A percentile compares a stretch with the other conserved stretches of the same genome.
Evolutionary conservation across 2,797 vertebrate species (phyloP).

Genomic region (Champsocephalus gunnari): DNA sequence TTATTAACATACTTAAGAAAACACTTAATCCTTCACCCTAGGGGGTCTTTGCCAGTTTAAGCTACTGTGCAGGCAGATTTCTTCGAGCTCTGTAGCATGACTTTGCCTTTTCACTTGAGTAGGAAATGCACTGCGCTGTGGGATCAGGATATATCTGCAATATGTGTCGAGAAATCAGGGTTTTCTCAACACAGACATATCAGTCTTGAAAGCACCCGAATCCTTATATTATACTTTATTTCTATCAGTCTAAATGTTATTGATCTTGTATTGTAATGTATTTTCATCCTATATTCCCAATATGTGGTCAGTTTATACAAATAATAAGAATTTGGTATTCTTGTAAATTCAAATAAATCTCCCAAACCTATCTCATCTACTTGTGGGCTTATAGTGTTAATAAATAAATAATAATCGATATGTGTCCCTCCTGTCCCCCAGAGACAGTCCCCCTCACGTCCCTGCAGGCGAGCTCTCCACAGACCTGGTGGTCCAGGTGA

Average conservation of each 20-base stretch:
- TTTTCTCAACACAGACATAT: too few relatives aligned
- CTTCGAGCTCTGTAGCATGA: conserved; percentile 28
- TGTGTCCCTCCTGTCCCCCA: conserved; percentile 64
- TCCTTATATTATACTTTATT: too few relatives aligned
- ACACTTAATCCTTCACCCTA: conserved; percentile 18
- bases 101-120: conserved; percentile 16
- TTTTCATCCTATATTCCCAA: too few relatives aligned
- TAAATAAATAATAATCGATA: too few relatives aligned
- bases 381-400: not conserved
- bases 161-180: too few relatives aligned
- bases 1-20: conserved; percentile 40
- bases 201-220: too few relatives aligned
- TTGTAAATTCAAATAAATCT: too few relatives aligned
- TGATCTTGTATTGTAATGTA: too few relatives aligned
- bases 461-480: conserved; percentile 89
- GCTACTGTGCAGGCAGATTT: conserved; percentile 25
- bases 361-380: too few relatives aligned
- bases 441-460: conserved; percentile 96
- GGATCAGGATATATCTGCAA: not conserved
- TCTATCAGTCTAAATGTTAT: too few relatives aligned
- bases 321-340: accelerated
- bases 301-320: too few relatives aligned
- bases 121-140: not conserved
- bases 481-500: conserved; percentile 89
- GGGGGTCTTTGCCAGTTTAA: conserved; percentile 12